phyloP scores from a whole-genome alignment of 2,797 vertebrate genomes.

The Aldrovandia affinis region DNA sequence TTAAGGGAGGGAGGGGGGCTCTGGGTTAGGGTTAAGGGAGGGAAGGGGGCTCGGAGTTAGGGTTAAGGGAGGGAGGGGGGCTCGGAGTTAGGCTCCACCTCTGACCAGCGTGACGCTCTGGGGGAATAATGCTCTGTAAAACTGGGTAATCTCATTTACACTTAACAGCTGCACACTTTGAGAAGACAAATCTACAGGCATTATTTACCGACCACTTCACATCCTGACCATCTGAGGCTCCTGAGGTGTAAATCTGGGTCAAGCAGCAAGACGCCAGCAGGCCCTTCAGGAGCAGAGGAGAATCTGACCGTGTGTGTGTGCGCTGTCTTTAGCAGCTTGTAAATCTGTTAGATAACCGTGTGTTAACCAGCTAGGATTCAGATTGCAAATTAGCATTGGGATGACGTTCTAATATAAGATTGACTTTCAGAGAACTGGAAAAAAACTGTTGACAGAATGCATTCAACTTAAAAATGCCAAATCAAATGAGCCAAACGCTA shows the following conservation, averaged over 20 bases:
- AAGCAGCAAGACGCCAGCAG: constrained; percentile 12
- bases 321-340: not conserved
- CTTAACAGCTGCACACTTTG: constrained; percentile 18
- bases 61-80: not conserved
- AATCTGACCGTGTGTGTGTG: not conserved
- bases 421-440: not conserved
- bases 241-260: constrained; percentile 2
- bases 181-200: constrained; percentile 12
- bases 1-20: not conserved
- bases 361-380: constrained; percentile 1
- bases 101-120: not conserved
- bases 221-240: not conserved
- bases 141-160: constrained; percentile 23
- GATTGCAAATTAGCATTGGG: not conserved
- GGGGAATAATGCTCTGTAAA: constrained; percentile 2
- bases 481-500: no score
- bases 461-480: no score
- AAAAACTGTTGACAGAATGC: not conserved
- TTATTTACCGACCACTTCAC: constrained; percentile 28
- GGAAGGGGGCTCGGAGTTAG: not conserved
- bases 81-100: constrained; percentile 11
- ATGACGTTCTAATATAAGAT: not conserved
- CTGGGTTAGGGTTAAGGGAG: constrained; percentile 7
- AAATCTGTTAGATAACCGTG: constrained; percentile 13
- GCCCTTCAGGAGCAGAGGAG: not conserved